Conservation (phyloP, 1,140 invertebrate genomes). For the Drosophila trapezifrons region DNA sequence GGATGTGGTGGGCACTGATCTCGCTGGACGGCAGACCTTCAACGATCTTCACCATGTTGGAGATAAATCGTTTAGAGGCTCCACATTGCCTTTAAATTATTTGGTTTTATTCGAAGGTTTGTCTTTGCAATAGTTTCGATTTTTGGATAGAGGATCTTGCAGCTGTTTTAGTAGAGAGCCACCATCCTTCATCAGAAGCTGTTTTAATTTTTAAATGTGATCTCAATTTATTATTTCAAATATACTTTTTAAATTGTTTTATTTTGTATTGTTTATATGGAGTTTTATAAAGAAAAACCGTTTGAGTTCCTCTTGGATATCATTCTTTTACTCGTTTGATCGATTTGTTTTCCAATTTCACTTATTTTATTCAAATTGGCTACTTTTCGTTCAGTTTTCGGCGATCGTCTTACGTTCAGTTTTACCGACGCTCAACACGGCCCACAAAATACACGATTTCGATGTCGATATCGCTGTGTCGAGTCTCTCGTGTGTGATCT, state of each 20-base stretch:
- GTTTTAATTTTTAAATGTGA: too few relatives aligned
- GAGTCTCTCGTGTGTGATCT: conserved; percentile 33
- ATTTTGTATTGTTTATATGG: not conserved
- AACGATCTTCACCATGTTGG: conserved; percentile 76
- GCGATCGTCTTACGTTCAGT: conserved; percentile 20
- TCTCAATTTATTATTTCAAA: not conserved
- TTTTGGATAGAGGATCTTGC: not conserved
- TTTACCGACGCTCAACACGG: conserved; percentile 43
- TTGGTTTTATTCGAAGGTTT: not conserved
- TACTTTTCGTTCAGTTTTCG: conserved; percentile 18
- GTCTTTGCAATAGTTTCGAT: not conserved
- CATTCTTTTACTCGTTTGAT: not conserved
- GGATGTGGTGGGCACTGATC: conserved; percentile 48
- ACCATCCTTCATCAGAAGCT: not conserved
- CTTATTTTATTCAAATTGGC: conserved; percentile 35
- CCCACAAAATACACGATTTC: conserved; percentile 34
- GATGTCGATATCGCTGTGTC: conserved; percentile 4
- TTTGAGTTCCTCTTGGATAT: not conserved
- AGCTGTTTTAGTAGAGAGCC: not conserved
- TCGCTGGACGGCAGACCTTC: conserved; percentile 56
- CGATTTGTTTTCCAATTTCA: not conserved
- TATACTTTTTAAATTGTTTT: not conserved
- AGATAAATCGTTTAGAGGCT: conserved; percentile 5
- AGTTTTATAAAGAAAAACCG: not conserved
- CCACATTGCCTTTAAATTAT: conserved; percentile 16